Evolutionary conservation across 92 coral and sea anemone genomes (phyloP).

Genomic region (Plumapathes pennacea): DNA sequence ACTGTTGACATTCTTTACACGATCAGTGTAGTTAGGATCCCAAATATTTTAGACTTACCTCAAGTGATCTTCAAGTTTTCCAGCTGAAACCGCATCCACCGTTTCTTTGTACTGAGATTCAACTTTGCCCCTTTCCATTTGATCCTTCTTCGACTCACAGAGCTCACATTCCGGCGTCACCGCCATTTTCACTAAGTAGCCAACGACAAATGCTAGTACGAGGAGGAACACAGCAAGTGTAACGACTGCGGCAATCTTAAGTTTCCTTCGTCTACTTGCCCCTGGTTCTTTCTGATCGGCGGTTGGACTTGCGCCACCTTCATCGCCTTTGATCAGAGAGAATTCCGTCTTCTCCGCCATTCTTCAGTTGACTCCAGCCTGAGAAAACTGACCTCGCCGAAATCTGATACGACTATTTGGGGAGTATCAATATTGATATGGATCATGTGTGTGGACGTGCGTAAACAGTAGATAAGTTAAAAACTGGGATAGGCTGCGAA

Average conservation of each 20-base stretch:
- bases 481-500: too few species aligned
- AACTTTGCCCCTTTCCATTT: not conserved
- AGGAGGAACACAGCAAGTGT: constrained; percentile 40
- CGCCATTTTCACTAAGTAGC: constrained; percentile 54
- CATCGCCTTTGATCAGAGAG: constrained; percentile 33
- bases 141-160: not conserved
- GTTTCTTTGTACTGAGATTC: constrained; percentile 6
- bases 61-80: constrained; percentile 30
- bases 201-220: constrained; percentile 50
- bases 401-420: too few species aligned
- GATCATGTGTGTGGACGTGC: too few species aligned
- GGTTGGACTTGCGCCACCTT: constrained; percentile 6
- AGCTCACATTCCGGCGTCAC: constrained; percentile 1
- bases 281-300: constrained; percentile 7
- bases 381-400: too few species aligned
- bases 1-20: too few species aligned
- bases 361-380: too few species aligned
- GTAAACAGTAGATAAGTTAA: too few species aligned
- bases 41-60: constrained; percentile 8
- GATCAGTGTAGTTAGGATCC: not conserved
- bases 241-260: constrained; percentile 27
- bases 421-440: too few species aligned
- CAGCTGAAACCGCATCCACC: constrained; percentile 18
- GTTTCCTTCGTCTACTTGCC: constrained; percentile 5
- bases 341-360: constrained; percentile 32